Base-by-base conservation (phyloP, 1,140 invertebrate genomes). In the Drosophila saltans region DNA sequence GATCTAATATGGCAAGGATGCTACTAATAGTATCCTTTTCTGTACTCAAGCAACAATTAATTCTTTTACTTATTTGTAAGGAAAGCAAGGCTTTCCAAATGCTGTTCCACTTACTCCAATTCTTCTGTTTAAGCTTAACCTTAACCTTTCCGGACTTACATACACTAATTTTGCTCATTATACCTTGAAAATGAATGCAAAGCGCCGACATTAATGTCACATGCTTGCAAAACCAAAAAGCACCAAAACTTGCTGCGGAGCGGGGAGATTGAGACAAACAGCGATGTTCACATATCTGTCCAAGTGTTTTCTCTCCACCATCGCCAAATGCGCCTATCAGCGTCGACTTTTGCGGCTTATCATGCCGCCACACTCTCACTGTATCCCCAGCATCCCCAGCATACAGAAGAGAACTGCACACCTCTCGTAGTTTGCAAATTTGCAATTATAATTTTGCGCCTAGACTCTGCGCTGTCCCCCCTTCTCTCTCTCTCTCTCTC, bases 401-500 rank as follows among this genome's bases (percentile, higher is more conserved):
- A 36, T 36, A 7, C 21, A 41, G 43, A 30, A 57, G 9, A 26
- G 45, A 52, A 52, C 45, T 52, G 45, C 16, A 52, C 45, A 16
- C 21, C 45, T 52, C 65, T 70, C 61, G 79, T 66, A 66, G 60
- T 63, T 78, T 43, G 59, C 83, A 75, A 81, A 89, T 89, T 89
- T 89, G 84, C 84, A 89, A 89, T 89, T 89, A 89, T 89, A 89
- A 89, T 89, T 88, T 89, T 89, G 85, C 83, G 83, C 83, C 83
- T 59, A 66, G 80, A 59, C 69, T 56, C 16, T n/a, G 26, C 26
- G 10, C 41, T 16, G 21, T 7, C n/a, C 45, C 45, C 8, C 41
- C 16, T 3, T 43, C 41, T 43, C 11, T 43, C 45, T 10, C 45
- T 10, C 45, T 3, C 26, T 9, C 24, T 10, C 21, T 16, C 45